Conservation (phyloP, 2,888 invertebrate species). For the Gymnosoma rotundatum region DNA sequence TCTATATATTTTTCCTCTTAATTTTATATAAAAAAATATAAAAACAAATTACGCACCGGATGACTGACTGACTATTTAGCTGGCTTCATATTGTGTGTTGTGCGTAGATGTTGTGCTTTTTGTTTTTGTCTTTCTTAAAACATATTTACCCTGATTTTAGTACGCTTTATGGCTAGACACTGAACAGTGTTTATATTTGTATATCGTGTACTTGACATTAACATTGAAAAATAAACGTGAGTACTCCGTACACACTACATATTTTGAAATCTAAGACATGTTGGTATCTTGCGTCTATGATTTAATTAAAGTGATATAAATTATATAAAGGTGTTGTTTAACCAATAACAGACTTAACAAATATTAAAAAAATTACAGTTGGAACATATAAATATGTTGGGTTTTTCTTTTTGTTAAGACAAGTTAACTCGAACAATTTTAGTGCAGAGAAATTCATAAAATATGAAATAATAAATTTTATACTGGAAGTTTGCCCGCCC, state of each 20-base stretch:
- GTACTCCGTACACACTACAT: too few species aligned
- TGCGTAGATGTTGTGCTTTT: not conserved
- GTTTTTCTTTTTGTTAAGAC: too few species aligned
- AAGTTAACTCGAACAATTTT: too few species aligned
- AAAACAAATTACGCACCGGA: constrained; percentile 30
- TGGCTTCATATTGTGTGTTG: not conserved
- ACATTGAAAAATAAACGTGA: constrained; percentile 50
- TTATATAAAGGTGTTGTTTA: not conserved
- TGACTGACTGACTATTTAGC: constrained; percentile 3
- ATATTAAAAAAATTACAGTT: too few species aligned
- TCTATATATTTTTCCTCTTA: not conserved
- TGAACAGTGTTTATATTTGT: not conserved
- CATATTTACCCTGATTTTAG: not conserved
- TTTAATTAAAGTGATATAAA: constrained; percentile 8
- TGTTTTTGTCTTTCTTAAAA: not conserved
- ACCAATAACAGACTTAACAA: not conserved
- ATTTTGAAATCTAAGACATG: constrained; percentile 51
- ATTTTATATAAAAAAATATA: not conserved
- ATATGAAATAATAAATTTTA: too few species aligned
- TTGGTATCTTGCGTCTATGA: constrained; percentile 38
- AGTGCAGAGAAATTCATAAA: too few species aligned
- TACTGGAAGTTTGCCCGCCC: too few species aligned
- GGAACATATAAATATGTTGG: too few species aligned
- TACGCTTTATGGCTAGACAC: constrained; percentile 14
- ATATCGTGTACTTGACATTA: constrained; percentile 57